Evolutionary conservation across 1,140 invertebrate species (phyloP).

Genomic region (Drosophila lacteicornis): DNA sequence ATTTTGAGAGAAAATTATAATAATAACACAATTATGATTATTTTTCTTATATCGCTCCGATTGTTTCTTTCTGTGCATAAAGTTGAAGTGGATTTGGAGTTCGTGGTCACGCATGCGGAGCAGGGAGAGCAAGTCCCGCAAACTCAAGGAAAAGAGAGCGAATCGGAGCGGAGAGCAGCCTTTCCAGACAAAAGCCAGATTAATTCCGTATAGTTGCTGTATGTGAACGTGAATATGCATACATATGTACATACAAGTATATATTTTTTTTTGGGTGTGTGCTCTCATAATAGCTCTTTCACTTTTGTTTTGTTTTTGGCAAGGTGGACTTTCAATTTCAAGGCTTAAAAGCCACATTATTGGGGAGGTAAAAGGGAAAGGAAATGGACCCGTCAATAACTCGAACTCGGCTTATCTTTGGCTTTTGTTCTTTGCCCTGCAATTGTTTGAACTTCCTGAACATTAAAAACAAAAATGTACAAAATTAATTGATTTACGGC

Average conservation of each 20-base stretch:
- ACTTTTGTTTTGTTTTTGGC: constrained; percentile 34
- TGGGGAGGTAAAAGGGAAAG: background rate
- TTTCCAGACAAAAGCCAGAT: constrained; percentile 37
- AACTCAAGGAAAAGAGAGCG: constrained; percentile 18
- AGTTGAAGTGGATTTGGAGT: constrained; percentile 16
- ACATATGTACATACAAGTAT: background rate
- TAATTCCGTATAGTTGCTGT: constrained; percentile 10
- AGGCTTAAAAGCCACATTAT: constrained; percentile 16
- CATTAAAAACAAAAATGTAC: background rate
- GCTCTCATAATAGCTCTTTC: constrained; percentile 30
- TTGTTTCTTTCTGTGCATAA: background rate
- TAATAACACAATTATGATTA: background rate
- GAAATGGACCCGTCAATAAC: background rate
- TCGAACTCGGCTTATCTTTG: background rate
- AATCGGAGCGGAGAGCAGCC: background rate
- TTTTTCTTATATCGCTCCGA: background rate
- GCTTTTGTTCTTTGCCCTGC: constrained; percentile 19
- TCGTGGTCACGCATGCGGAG: constrained; percentile 41
- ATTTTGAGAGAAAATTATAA: background rate
- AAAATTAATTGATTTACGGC: background rate
- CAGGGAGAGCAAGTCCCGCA: constrained; percentile 1
- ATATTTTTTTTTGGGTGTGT: constrained; percentile 7
- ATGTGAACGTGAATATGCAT: constrained; percentile 2
- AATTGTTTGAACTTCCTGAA: too few species aligned
- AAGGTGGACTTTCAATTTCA: constrained; percentile 39